These are phyloP conservation scores for Anthopleura xanthogrammica DNA, from an alignment of 92 coral and sea anemone genomes.

Conservation along the genomic window DNA sequence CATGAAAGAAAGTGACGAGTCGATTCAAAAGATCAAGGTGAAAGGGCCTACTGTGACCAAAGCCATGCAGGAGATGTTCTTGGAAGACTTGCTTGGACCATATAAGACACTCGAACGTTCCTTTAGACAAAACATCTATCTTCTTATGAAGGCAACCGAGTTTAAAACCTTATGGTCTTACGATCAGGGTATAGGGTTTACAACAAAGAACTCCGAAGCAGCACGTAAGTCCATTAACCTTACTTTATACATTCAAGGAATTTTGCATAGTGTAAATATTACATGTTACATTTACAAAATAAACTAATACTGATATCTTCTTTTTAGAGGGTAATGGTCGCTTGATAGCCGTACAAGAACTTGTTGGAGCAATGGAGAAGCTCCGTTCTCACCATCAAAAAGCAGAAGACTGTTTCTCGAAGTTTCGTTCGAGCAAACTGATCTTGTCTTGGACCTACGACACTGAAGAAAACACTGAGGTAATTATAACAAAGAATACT, in stretches of 20 bases:
- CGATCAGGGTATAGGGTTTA: neutral
- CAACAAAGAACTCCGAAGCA: neutral
- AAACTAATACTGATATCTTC: too few species aligned
- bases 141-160: conserved; percentile 1
- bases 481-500: neutral
- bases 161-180: neutral
- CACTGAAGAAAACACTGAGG: neutral
- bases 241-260: neutral
- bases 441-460: neutral
- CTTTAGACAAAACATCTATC: neutral
- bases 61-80: neutral
- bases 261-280: too few species aligned
- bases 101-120: neutral
- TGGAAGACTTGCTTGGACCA: neutral
- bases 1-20: conserved; percentile 1
- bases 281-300: too few species aligned
- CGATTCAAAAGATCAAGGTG: neutral
- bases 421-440: neutral
- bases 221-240: neutral
- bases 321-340: neutral
- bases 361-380: neutral
- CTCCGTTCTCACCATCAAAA: neutral
- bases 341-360: neutral
- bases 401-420: conserved; percentile 1
- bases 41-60: neutral